These are phyloP conservation scores for Zaprionus bogoriensis DNA, from an alignment of 2,888 invertebrate genomes.

Conservation along the genomic window DNA sequence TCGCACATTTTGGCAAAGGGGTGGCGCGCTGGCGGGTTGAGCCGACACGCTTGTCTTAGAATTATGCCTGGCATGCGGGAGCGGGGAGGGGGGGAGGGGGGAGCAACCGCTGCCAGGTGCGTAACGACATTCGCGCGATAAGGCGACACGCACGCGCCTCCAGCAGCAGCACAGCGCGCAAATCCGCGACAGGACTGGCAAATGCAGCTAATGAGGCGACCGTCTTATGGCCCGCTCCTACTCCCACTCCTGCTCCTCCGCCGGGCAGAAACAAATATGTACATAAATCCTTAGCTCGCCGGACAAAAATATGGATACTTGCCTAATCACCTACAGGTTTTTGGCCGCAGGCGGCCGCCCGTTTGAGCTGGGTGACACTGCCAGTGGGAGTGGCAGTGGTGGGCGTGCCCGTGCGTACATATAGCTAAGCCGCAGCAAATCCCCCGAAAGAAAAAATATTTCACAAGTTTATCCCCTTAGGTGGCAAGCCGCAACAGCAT, in stretches of 20 bases:
- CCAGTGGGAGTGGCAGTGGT: no score
- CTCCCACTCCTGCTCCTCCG: no score
- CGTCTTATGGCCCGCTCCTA: no score
- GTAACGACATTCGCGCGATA: conserved; percentile 75
- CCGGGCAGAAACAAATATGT: conserved; percentile 59
- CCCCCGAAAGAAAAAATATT: conserved; percentile 76
- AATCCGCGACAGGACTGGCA: conserved; percentile 15
- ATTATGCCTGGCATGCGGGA: conserved; percentile 43
- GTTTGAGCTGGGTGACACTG: no score
- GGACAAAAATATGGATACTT: conserved; percentile 66
- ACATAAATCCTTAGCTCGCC: conserved; percentile 66
- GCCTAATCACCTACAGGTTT: conserved; percentile 70
- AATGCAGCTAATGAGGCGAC: conserved; percentile 73
- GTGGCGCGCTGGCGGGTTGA: not conserved
- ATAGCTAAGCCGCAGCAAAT: conserved; percentile 72
- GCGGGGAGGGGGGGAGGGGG: not conserved
- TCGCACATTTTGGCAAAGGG: conserved; percentile 30
- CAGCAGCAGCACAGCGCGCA: conserved; percentile 41
- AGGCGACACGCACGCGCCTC: conserved; percentile 70
- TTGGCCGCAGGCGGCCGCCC: not conserved
- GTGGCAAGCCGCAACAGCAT: conserved; percentile 53
- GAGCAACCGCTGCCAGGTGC: conserved; percentile 49
- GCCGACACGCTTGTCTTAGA: conserved; percentile 34
- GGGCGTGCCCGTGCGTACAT: conserved; percentile 16
- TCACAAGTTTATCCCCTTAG: conserved; percentile 79